Evolutionary conservation across 2,888 invertebrate species (phyloP).

Genomic region (Xanthia icteritia): DNA sequence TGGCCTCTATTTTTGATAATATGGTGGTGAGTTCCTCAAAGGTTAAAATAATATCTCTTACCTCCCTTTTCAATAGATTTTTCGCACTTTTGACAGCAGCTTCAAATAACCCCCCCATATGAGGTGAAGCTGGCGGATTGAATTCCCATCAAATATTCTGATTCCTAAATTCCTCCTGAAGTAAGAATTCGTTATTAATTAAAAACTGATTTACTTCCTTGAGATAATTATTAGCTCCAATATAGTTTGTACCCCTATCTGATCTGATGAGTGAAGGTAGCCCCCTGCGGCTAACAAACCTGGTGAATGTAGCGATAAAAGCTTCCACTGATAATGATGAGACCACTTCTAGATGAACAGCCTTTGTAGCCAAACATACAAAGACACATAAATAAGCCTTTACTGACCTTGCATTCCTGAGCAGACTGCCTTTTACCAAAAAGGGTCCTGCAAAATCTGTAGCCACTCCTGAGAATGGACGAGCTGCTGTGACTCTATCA

Average conservation of each 20-base stretch:
- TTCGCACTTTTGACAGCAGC: constrained; percentile 4
- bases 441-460: constrained; percentile 5
- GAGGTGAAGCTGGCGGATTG: neutral
- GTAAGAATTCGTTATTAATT: neutral
- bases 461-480: neutral
- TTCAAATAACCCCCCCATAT: constrained; percentile 1
- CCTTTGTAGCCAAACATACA: neutral
- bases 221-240: constrained; percentile 5
- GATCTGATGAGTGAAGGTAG: constrained; percentile 1
- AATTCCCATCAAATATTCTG: neutral
- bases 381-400: neutral
- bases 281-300: neutral
- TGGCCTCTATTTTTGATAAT: neutral
- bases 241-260: constrained; percentile 3
- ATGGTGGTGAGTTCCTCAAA: constrained; percentile 1
- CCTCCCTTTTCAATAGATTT: neutral
- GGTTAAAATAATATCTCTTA: neutral
- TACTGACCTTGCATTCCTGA: neutral
- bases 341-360: neutral
- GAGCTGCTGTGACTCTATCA: neutral
- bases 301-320: neutral
- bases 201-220: neutral
- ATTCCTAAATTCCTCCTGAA: neutral
- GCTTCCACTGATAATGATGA: constrained; percentile 1
- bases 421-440: constrained; percentile 1